Base-by-base conservation (phyloP, 2,113 vertebrate species). In the Cisticola juncidis region DNA sequence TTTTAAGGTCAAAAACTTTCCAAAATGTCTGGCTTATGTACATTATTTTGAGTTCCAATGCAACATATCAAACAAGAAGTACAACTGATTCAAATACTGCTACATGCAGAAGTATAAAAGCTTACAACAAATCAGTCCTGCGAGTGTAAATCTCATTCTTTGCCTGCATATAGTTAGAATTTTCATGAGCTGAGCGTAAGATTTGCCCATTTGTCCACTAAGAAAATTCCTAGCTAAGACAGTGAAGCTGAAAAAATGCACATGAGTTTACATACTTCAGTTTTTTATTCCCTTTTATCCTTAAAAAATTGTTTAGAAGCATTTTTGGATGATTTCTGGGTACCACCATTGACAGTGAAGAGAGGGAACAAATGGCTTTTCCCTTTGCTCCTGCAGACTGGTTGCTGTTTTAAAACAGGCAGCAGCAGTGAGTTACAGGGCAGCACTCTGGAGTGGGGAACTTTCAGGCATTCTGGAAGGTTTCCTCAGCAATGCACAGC, bases 1-100 rank as follows among this genome's bases (percentile, higher is more conserved):
- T 94, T 69, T 71, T 51, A 54, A 80, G 36, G 76, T 25, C 23
- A 77, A 80, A 86, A 85, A 11, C 35, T 82, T 90, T 19, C 31
- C 17, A 45, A 69, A 85, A 82, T 61, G 21, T 80, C 50, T 76
- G 12, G 3, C 74, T 72, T 48, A 17, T 26, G 18, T 82, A 19
- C n/a, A 5, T 56, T 56, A 36, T 21, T 76, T 72, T 42, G 47
- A 73, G 29, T 78, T 90, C 45, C 51, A 47, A 1, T 66, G 21
- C 24, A 62, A 10, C 26, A 11, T 62, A 90, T 93, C 42, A 70
- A 80, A 45, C 28, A 69, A 77, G 42, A 57, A 72, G 9, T 53
- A 48, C 31, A 80, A 18, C 19, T 69, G 18, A 33, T 54, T 79
- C 65, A 65, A 31, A 38, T 35, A 23, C 11, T 60, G 26, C 33